Base-by-base conservation (phyloP, 2,113 vertebrate genomes). In the Pachypanchax playfairii region DNA sequence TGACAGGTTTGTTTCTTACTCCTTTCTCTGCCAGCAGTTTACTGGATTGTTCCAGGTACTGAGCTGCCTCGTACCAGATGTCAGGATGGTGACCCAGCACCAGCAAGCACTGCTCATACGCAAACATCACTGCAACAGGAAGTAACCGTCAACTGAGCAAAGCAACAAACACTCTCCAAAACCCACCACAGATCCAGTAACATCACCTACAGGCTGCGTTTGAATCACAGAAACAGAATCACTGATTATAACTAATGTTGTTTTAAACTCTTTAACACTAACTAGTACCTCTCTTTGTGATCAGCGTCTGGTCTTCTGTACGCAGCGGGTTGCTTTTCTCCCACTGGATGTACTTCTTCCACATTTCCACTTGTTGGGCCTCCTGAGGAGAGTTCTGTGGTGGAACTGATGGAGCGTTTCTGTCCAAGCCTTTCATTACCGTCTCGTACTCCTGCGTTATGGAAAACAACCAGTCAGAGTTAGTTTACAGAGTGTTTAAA, bases 341-440 rank as follows among this genome's bases (percentile, higher is more conserved):
- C 97, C 97, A 99, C 83, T 98, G 96, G 83, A 99, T 99, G 70
- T 99, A 99, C 26, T 98, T 98, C 81, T 99, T 99, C 97, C 97
- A 99, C 97, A 99, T 98, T 68, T 98, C 97, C n/a, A 99, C 97
- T 74, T 99, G 97, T 89, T 96, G 96, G 6, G 97, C 95, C 82
- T 99, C 97, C 42, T 99, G 97, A 1, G 97, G 97, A 29, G 96
- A 98, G 77, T 99, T 99, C 57, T 99, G 97, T 0, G 97, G 97
- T 13, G 97, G 97, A 5, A 99, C 96, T 0, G 97, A 99, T 3
- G 97, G 97, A 13, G 97, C 97, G 0, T 99, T 99, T 75, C 97
- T 94, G 73, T 99, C 97, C 79, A 99, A 83, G 25, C 97, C 97
- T 85, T 99, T 98, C 96, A 98, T 99, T 58, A 99, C 97, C 0